Base-by-base conservation (phyloP, 2,888 invertebrate species). In the Epiblema foenella region DNA sequence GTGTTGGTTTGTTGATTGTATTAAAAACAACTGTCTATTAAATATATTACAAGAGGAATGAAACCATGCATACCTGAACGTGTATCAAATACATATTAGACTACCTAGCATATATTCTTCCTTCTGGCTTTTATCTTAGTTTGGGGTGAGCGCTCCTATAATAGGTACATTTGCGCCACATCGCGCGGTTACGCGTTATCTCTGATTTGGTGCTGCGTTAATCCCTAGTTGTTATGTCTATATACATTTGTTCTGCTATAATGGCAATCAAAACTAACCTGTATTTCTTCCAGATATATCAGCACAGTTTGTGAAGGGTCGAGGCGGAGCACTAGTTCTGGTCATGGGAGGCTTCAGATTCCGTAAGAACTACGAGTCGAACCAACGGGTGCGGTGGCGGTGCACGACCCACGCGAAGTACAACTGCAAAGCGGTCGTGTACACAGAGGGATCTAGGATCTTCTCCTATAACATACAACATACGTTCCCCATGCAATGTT, bases 351-450 rank as follows among this genome's bases (percentile, higher is more conserved):
- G 77, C 0, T 75, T 74, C 62, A 76, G 77, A 29, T 83, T 81
- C 51, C 75, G 75, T 33, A 69, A 73, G 8, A 73, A 73, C 58
- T 68, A 76, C 2, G 42, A 67, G 56, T 24, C 65, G 2, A 68
- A 57, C 39, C 59, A 39, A 11, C 60, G 68, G 57, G 58, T 74
- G 4, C 73, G 81, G 18, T 85, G 84, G 85, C 71, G 82, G 9
- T 85, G 85, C 65, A 76, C 81, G 5, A 74, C 79, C 0, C 82
- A 84, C 51, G 79, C 81, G 18, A 77, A 77, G 2, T 78, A 54
- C 15, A 76, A 79, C 18, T 85, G 85, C 37, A 78, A 75, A 39
- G 80, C 85, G 3, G 77, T 76, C 39, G 65, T 82, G 11, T 81
- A 81, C 60, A 83, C 82, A 0, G 59, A 70, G 46, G 70, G n/a